Conservation (phyloP, 1,140 invertebrate genomes). For the Atta colombica region DNA sequence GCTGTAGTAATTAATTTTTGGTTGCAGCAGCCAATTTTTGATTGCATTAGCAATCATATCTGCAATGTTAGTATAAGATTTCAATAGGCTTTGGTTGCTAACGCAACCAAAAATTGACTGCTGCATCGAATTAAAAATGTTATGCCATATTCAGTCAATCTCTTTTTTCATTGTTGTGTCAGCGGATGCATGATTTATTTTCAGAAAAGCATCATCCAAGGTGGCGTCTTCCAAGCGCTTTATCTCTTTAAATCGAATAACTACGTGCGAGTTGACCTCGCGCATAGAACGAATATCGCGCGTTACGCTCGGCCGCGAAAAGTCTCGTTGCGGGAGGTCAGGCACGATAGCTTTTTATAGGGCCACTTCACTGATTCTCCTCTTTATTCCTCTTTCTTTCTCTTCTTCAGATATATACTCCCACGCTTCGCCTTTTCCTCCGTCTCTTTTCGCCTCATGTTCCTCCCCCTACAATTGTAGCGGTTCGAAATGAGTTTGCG, state of each 20-base stretch:
- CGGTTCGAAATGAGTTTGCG: conserved; percentile 50
- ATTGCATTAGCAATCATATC: too few relatives aligned
- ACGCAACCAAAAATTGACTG: too few relatives aligned
- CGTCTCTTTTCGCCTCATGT: conserved; percentile 31
- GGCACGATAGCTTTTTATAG: conserved; percentile 84
- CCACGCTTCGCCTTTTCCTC: conserved; percentile 27
- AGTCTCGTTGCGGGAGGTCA: conserved; percentile 83
- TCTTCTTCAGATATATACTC: conserved; percentile 39
- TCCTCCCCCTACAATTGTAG: conserved; percentile 15
- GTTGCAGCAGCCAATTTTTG: too few relatives aligned
- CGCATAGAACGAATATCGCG: conserved; percentile 67
- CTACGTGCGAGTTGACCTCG: neutral
- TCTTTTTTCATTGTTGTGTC: too few relatives aligned
- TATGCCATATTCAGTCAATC: too few relatives aligned
- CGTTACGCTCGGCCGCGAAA: conserved; percentile 76
- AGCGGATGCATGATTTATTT: neutral
- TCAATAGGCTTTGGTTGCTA: too few relatives aligned
- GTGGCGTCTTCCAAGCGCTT: neutral
- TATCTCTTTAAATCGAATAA: neutral
- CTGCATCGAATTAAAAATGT: too few relatives aligned
- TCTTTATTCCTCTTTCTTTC: conserved; percentile 40
- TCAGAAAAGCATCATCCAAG: too few relatives aligned
- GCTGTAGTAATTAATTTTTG: too few relatives aligned
- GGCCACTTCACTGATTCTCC: conserved; percentile 67
- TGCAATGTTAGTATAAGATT: too few relatives aligned